Base-by-base conservation (phyloP, 2,797 vertebrate species). In the Paguma larvata region DNA sequence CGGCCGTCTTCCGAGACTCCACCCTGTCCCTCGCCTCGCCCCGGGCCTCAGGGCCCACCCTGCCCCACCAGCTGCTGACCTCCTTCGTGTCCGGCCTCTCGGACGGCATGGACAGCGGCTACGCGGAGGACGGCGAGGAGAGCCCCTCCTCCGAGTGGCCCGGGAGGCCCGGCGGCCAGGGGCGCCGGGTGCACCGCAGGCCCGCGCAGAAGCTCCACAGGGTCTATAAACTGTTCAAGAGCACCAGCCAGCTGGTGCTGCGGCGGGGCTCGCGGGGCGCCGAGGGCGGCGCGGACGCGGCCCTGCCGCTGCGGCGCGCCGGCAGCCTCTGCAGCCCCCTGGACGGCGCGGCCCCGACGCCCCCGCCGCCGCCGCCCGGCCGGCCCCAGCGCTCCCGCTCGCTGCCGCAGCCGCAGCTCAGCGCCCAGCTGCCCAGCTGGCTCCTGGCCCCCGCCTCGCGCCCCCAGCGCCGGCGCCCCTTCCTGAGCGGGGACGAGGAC, bases 381-480 rank as follows among this genome's bases (percentile, higher is more conserved):
- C 99, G 99, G 48, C 99, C 99, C 56, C 99, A 99, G 30, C 99
- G 99, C 15, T 99, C 99, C 21, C 99, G 99, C 98, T 99, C 99
- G 0, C 98, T 99, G n/a, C 99, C 99, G 0, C 99, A 99, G 98
- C 98, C 99, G 9, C 98, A 99, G 18, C 99, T 99, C 59, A 93
- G 93, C 38, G 59, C 95, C 32, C 98, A 85, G 2, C 97, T 98
- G 75, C 97, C 98, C 0, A 98, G 98, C n/a, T 98, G 38, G n/a
- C 98, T 98, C 11, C 98, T 99, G 62, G 98, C 99, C 85, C 99
- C 99, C 0, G 63, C 97, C 77, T 92, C 92, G 0, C 78, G 80
- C 46, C 98, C 99, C 21, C 98, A 27, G 18, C 98, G 98, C 14
- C 99, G 99, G 32, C 99, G 99, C 85, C 99, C 99, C 38, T 99